A percentile compares a stretch with the other conserved stretches of the same genome.
Conservation (phyloP, 1,140 invertebrate genomes). For the Zaprionus africanus region DNA sequence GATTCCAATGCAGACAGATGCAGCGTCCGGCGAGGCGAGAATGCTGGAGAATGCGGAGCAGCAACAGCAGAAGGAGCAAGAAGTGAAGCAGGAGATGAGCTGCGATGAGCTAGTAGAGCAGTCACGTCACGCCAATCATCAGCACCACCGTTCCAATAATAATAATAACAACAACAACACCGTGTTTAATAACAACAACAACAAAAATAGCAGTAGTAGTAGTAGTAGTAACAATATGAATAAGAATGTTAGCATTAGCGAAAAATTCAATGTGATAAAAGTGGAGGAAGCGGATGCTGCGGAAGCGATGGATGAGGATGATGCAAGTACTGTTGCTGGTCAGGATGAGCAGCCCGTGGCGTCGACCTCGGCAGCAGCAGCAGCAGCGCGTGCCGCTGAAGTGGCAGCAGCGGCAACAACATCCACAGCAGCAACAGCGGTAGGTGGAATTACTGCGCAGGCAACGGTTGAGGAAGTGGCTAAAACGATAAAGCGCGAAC, state of each 20-base stretch:
- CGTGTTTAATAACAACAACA: slow-evolving; percentile 74
- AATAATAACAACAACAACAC: slow-evolving; percentile 71
- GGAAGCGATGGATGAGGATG: slow-evolving; percentile 6
- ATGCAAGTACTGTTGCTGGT: not conserved
- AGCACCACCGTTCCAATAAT: slow-evolving; percentile 75
- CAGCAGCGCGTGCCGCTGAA: slow-evolving; percentile 64
- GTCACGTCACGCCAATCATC: slow-evolving; percentile 62
- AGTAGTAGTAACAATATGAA: slow-evolving; percentile 83
- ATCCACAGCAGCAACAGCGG: slow-evolving; percentile 36
- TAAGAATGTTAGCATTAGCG: slow-evolving; percentile 82
- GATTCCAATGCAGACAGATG: not conserved
- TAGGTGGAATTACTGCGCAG: not conserved
- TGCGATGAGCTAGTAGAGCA: slow-evolving; percentile 38
- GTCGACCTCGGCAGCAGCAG: slow-evolving; percentile 67
- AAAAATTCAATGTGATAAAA: slow-evolving; percentile 84
- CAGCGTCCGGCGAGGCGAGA: slow-evolving; percentile 15
- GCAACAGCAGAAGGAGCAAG: slow-evolving; percentile 25
- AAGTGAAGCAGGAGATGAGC: slow-evolving; percentile 29
- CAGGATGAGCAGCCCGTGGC: slow-evolving; percentile 64
- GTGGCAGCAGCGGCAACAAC: slow-evolving; percentile 65
- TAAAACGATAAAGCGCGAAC: slow-evolving; percentile 79
- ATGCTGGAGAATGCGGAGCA: slow-evolving; percentile 29
- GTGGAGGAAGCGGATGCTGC: slow-evolving; percentile 54
- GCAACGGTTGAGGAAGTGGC: slow-evolving; percentile 57
- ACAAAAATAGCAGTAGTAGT: slow-evolving; percentile 70